These are phyloP conservation scores for Rhysida immarginata DNA, from an alignment of 1,140 invertebrate genomes.

Conservation along the genomic window DNA sequence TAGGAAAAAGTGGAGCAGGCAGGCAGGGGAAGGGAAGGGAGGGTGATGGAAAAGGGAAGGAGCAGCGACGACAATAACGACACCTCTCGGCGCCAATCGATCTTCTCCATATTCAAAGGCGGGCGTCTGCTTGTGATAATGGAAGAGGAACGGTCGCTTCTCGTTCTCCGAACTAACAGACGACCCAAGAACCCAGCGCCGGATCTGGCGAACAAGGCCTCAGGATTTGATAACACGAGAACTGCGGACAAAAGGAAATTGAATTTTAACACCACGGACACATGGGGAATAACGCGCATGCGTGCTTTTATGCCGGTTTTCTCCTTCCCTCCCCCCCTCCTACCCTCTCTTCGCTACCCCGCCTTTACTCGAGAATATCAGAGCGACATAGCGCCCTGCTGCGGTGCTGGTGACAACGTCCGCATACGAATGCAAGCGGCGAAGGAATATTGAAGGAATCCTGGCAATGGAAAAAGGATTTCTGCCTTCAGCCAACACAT, in stretches of 20 bases:
- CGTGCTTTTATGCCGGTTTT: no score
- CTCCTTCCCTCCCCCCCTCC: no score
- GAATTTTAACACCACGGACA: slow-evolving; percentile 9
- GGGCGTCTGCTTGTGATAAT: neutral
- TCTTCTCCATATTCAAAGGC: neutral
- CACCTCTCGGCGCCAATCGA: neutral
- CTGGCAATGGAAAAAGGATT: no score
- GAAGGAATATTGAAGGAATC: no score
- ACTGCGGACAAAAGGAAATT: slow-evolving; percentile 8
- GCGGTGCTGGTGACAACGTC: no score
- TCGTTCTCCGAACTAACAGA: neutral
- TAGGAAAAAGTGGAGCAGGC: neutral
- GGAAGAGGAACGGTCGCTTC: neutral
- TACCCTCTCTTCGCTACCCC: no score
- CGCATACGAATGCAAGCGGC: no score
- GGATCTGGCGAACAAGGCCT: neutral
- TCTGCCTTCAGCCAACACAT: no score
- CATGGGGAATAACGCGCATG: neutral
- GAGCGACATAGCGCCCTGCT: no score
- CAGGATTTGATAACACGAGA: slow-evolving; percentile 7
- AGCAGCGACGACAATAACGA: neutral
- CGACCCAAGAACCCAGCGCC: neutral
- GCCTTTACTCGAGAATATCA: no score
- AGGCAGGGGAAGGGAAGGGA: neutral
- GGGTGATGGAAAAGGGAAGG: neutral